Evolutionary conservation across 2,888 invertebrate species (phyloP), one percentile per base, ranked within the genome.

Genomic region (Xestobium rufovillosum): DNA sequence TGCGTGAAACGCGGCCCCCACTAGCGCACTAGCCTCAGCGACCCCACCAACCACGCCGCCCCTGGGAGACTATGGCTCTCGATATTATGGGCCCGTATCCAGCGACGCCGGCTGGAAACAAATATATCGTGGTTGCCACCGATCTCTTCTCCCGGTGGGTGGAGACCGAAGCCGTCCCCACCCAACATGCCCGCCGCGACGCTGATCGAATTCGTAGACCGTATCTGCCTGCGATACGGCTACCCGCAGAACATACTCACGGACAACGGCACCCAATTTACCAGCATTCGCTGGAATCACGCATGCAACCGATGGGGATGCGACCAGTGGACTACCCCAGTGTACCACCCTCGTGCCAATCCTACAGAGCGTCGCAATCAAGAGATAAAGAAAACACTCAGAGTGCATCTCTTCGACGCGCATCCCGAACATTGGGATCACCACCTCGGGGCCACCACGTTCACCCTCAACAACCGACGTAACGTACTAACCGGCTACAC

Each of bases 101-200:
- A 13, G 3, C 4, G 10, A 31, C 34, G 8, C 3, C 28, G 6
- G 12, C 8, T 11, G 3, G 12, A 8, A 34, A 34, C 14, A 3
- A 12, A 12, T 42, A 15, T 26, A 14, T 49, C 2, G 23, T 47
- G 2, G 47, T 49, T 1, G 32, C 43, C 0, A 50, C 47, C 1
- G 46, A 50, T 13, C 6, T 44, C 0, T 50, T 43, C 26, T 36
- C 42, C 1, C 26, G 42, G 9, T 50, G 49, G 47, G 36, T 38
- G 0, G 48, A 48, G 29, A 44, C 45, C 3, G 43, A 35, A 11
- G 10, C 34, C 13, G 30, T 23, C 8, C n/a, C 23, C 8, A n/a
- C n/a, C n/a, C n/a, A n/a, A n/a, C n/a, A n/a, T n/a, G n/a, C n/a
- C n/a, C n/a, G 23, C n/a, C n/a, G 8, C 23, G 23, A 23, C 8